Evolutionary conservation across 2,113 vertebrate species (phyloP).

Genomic region (Tragelaphus scriptus): DNA sequence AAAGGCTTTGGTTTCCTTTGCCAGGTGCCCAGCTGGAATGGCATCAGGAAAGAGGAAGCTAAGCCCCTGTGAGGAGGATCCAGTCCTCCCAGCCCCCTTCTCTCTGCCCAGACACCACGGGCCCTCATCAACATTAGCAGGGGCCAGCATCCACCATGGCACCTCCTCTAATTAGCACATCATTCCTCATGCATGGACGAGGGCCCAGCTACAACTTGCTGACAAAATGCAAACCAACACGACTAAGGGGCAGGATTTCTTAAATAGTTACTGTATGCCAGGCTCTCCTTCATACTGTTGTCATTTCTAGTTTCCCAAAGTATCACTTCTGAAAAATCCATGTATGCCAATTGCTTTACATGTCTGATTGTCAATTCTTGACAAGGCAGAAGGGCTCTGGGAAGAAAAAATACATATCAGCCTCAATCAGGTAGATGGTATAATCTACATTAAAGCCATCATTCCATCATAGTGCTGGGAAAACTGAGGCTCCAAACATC

Average conservation of each 20-base stretch:
- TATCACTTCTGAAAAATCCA: background rate
- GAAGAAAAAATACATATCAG: background rate
- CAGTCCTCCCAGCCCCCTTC: background rate
- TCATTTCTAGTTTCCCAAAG: background rate
- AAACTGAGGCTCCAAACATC: background rate
- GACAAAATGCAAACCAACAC: background rate
- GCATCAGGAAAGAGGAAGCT: background rate
- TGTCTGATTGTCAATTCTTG: background rate
- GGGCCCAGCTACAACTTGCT: background rate
- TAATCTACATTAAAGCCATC: background rate
- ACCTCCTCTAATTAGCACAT: background rate
- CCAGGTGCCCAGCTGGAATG: conserved; percentile 18
- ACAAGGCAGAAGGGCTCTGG: background rate
- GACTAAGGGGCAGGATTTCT: background rate
- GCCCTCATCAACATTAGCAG: background rate
- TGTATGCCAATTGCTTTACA: background rate
- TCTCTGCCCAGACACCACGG: background rate
- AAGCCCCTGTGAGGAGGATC: background rate
- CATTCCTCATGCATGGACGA: background rate
- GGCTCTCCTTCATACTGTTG: background rate
- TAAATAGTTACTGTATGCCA: background rate
- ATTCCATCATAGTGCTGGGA: background rate
- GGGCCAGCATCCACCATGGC: background rate
- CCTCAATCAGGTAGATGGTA: background rate
- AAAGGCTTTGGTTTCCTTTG: background rate